Percentiles rank a stretch among this genome's conserved stretches.
These are phyloP conservation scores for Rhinolophus ferrumequinum DNA, from an alignment of 2,113 vertebrate species.

Conservation along the genomic window DNA sequence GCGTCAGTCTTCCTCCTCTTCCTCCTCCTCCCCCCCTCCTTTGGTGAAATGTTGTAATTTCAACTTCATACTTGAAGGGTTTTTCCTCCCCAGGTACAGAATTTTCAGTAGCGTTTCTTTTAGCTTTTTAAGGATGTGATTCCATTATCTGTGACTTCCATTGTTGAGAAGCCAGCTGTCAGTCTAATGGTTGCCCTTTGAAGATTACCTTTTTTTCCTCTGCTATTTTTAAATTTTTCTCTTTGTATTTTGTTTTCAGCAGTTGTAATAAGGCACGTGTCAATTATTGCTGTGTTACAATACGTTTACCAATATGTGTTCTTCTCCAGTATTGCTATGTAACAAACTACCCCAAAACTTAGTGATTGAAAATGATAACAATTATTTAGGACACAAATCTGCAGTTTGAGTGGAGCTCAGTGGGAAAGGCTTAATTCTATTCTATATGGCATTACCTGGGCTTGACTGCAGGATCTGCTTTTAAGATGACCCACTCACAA, in stretches of 20 bases:
- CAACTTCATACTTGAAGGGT: background rate
- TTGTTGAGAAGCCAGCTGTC: background rate
- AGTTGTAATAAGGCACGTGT: background rate
- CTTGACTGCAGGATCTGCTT: too few relatives aligned
- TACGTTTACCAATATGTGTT: background rate
- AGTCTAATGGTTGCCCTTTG: background rate
- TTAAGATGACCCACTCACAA: background rate
- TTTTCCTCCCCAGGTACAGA: background rate
- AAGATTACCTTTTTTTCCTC: background rate
- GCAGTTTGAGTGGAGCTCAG: background rate
- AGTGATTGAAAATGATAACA: background rate
- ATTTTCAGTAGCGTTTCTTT: background rate
- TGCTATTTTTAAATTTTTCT: background rate
- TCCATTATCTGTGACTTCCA: background rate
- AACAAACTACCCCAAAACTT: background rate
- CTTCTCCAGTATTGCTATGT: background rate
- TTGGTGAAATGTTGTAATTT: conserved; percentile 9
- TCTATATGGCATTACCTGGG: background rate
- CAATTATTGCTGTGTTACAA: background rate
- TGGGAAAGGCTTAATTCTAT: background rate
- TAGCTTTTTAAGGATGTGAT: background rate
- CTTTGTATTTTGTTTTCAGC: background rate
- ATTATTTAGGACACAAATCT: background rate
- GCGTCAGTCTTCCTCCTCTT: background rate
- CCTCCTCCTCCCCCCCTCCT: background rate